Conservation (phyloP, 2,888 invertebrate genomes). For the Orthosia incerta region DNA sequence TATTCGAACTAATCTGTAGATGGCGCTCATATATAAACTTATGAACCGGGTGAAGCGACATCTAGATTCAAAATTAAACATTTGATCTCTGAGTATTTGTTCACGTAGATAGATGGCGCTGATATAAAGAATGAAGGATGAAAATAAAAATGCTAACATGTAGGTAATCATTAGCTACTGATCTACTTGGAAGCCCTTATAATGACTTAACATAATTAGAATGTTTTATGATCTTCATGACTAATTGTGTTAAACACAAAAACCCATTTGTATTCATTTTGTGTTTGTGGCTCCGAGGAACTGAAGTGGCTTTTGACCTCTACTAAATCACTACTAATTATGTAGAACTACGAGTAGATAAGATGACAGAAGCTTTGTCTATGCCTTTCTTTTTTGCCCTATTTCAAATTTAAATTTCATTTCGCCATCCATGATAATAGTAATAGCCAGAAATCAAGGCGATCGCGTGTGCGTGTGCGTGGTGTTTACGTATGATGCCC, state of each 20-base stretch:
- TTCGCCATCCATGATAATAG: neutral
- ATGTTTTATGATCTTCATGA: too few relatives aligned
- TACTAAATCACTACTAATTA: too few relatives aligned
- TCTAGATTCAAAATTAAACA: neutral
- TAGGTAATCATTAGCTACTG: too few relatives aligned
- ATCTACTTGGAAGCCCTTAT: too few relatives aligned
- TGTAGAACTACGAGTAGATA: neutral
- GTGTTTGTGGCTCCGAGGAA: neutral
- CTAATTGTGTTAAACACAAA: too few relatives aligned
- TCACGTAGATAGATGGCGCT: constrained; percentile 36
- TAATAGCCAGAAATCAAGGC: too few relatives aligned
- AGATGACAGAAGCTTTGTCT: neutral
- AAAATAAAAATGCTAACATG: neutral
- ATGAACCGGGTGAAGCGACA: neutral
- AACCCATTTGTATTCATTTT: neutral
- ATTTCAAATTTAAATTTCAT: too few relatives aligned
- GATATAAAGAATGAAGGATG: accelerated
- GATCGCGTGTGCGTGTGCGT: too few relatives aligned
- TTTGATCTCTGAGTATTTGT: neutral
- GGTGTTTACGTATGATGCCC: too few relatives aligned
- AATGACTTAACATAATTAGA: too few relatives aligned
- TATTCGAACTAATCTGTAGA: constrained; percentile 3
- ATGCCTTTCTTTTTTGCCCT: neutral
- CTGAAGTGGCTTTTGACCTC: neutral
- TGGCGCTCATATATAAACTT: neutral